These are phyloP conservation scores for Amphiprion percula DNA, from an alignment of 2,113 vertebrate species.

Conservation along the genomic window DNA sequence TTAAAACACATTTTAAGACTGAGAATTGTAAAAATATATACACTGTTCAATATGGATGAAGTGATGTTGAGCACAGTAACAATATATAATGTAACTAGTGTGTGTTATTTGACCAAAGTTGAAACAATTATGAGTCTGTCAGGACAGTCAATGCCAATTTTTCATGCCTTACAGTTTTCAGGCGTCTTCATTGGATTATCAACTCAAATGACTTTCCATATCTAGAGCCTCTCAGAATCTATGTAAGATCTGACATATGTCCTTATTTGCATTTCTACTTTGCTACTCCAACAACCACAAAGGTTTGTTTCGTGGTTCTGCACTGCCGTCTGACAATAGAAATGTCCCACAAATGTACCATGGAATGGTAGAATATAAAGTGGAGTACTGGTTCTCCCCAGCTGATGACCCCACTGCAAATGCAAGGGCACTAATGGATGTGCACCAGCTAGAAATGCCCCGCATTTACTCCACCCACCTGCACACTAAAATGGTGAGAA, in stretches of 20 bases:
- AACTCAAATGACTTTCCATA: too few species aligned
- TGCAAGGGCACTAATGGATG: slow-evolving; percentile 77
- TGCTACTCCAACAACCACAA: not conserved
- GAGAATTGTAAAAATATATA: too few species aligned
- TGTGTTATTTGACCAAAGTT: too few species aligned
- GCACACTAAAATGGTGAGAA: slow-evolving; percentile 31
- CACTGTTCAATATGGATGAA: too few species aligned
- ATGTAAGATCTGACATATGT: not conserved
- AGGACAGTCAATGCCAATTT: too few species aligned
- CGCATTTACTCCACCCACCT: slow-evolving; percentile 44
- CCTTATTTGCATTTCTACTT: not conserved
- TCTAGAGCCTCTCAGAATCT: not conserved
- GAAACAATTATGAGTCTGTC: too few species aligned
- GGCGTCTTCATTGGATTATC: too few species aligned
- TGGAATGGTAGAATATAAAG: slow-evolving; percentile 9
- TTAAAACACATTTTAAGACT: too few species aligned
- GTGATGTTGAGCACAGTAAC: too few species aligned
- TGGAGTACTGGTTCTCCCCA: slow-evolving; percentile 37
- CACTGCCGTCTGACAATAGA: slow-evolving; percentile 1
- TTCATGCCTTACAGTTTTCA: too few species aligned
- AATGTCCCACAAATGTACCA: slow-evolving; percentile 9
- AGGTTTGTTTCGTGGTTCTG: not conserved
- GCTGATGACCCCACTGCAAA: slow-evolving; percentile 66
- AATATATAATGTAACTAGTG: too few species aligned
- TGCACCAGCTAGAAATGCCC: slow-evolving; percentile 27